Base-by-base conservation (phyloP, 2,797 vertebrate species). In the Pseudochromis fuscus region DNA sequence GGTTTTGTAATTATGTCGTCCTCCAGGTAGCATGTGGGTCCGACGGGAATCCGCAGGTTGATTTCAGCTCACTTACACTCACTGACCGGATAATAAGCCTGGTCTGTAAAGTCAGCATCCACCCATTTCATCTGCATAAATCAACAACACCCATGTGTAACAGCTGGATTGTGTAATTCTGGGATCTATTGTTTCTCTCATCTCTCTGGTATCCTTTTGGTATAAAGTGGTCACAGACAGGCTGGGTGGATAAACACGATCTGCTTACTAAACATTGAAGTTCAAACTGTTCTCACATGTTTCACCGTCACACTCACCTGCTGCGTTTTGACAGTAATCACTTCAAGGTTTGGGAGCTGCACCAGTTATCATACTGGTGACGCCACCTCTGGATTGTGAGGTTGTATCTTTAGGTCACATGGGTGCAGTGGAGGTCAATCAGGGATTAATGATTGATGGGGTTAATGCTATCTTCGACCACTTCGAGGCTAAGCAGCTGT, bases 1-100 rank as follows among this genome's bases (percentile, higher is more conserved):
- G 74, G 86, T 87, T 84, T 72, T 75, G 67, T 52, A 57, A 72
- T 85, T 64, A 79, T 49, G 57, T 3, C 21, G 45, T 25, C 46
- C 46, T 44, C 27, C 48, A 74, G 69, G 72, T 64, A 74, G 76
- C 49, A 44, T 42, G n/a, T 66, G 42, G 37, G 4, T 28, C 30
- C 55, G 50, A 4, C 2, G 50, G 35, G 45, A 73, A 55, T 68
- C 64, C 64, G 56, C 46, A 52, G 31, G 61, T 56, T 40, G 60
- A 46, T 30, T 19, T 10, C 4, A 4, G 37, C 25, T 71, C 44
- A 0, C 25, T 72, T 77, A 63, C 51, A 5, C 0, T 9, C 40
- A 10, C 40, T 19, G 19, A 8, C 8, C n/a, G n/a, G n/a, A 48
- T 5, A 30, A 30, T 5, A 30, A 4, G 31, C 11, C 7, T 12